Percentiles rank a stretch among this genome's conserved stretches.
Evolutionary conservation across 2,797 vertebrate genomes (phyloP).

Genomic region (Sciaenops ocellatus): DNA sequence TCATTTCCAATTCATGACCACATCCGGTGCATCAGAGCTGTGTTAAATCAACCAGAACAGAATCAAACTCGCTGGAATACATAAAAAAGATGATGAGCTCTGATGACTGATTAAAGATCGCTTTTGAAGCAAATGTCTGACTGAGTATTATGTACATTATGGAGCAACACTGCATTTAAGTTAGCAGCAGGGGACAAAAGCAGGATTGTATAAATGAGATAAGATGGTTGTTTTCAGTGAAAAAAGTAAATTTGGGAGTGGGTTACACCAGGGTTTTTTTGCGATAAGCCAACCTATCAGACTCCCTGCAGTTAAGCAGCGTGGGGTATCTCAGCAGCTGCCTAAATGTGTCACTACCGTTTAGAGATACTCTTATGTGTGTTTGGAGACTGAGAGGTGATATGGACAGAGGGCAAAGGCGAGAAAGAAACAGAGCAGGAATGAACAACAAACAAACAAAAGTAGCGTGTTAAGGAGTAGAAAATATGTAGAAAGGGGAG

Average conservation of each 20-base stretch:
- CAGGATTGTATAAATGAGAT: conserved; percentile 19
- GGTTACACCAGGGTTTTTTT: conserved; percentile 28
- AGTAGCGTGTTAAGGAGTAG: background rate
- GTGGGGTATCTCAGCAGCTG: conserved; percentile 46
- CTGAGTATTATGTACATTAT: background rate
- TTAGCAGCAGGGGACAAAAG: background rate
- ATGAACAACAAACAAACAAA: conserved; percentile 12
- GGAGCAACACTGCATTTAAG: conserved; percentile 2
- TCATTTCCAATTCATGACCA: conserved; percentile 73
- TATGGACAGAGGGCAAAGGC: conserved; percentile 7
- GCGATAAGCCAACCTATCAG: conserved; percentile 50
- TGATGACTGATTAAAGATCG: conserved; percentile 49
- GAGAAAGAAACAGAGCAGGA: conserved; percentile 14
- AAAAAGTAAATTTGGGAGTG: conserved; percentile 22
- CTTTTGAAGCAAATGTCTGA: conserved; percentile 39
- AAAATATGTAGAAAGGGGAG: conserved; percentile 17
- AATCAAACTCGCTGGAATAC: conserved; percentile 46
- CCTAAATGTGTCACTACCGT: conserved; percentile 49
- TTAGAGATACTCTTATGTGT: conserved; percentile 50
- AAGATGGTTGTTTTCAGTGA: conserved; percentile 24
- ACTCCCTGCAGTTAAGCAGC: conserved; percentile 44
- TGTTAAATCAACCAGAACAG: conserved; percentile 63
- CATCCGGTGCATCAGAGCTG: conserved; percentile 49
- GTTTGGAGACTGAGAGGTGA: conserved; percentile 41
- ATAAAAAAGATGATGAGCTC: conserved; percentile 45